Evolutionary conservation across 2,888 invertebrate species (phyloP).

Genomic region (Celastrina argiolus): DNA sequence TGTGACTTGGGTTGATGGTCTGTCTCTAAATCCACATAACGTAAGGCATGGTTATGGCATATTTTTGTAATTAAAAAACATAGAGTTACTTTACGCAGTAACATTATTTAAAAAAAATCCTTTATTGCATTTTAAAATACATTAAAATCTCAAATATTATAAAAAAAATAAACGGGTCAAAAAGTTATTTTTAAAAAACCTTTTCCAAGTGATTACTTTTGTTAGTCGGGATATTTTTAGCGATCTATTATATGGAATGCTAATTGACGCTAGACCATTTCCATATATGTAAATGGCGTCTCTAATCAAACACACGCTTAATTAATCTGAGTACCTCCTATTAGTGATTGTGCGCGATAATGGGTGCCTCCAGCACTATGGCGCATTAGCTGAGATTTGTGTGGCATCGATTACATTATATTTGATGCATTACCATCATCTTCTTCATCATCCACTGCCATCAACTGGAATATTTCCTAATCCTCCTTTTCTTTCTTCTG

Average conservation of each 20-base stretch:
- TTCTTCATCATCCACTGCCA: neutral
- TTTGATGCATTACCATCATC: neutral
- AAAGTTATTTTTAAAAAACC: too few relatives aligned
- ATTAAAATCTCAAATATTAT: too few relatives aligned
- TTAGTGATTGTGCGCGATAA: constrained; percentile 13
- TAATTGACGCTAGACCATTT: constrained; percentile 11
- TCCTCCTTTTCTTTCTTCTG: too few relatives aligned
- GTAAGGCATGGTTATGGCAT: too few relatives aligned
- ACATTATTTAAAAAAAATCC: too few relatives aligned
- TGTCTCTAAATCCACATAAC: too few relatives aligned
- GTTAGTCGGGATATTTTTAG: constrained; percentile 1
- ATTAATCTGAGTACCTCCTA: constrained; percentile 16
- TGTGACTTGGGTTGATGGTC: too few relatives aligned
- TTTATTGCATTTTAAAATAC: too few relatives aligned
- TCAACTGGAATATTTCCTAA: too few relatives aligned
- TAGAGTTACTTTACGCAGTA: too few relatives aligned
- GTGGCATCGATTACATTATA: neutral
- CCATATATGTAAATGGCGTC: constrained; percentile 16
- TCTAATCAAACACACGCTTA: constrained; percentile 17
- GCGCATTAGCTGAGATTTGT: constrained; percentile 16
- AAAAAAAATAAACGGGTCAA: too few relatives aligned
- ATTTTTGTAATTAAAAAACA: too few relatives aligned
- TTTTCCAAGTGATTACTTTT: neutral
- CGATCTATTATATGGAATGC: neutral
- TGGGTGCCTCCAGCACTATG: constrained; percentile 8